Evolutionary conservation across 2,797 vertebrate species (phyloP).

Genomic region (Novumbra hubbsi): DNA sequence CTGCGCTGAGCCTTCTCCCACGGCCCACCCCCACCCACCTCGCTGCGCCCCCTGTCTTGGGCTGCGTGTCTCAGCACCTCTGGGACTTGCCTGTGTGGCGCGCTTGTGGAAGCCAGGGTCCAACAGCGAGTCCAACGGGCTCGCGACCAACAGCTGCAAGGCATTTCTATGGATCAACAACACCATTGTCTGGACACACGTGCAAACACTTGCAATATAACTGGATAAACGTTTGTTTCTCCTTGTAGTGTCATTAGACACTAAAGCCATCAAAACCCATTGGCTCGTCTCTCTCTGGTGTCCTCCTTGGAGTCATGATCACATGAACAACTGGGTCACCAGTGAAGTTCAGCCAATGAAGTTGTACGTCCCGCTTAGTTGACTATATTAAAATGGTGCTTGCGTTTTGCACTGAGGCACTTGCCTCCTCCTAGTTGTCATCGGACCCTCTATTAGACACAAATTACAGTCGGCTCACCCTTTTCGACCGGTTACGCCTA

Average conservation of each 20-base stretch:
- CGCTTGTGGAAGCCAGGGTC: conserved; percentile 70
- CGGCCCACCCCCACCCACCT: conserved; percentile 17
- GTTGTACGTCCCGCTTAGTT: too few species aligned
- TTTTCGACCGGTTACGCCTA: too few species aligned
- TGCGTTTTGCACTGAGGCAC: too few species aligned
- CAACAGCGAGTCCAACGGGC: conserved; percentile 62
- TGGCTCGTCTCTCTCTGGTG: too few species aligned
- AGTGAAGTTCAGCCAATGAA: too few species aligned
- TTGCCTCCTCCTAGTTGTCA: too few species aligned
- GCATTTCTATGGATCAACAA: conserved; percentile 1
- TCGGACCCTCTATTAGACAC: too few species aligned
- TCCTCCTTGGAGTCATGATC: too few species aligned
- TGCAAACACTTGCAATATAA: conserved; percentile 15
- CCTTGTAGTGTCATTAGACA: not conserved
- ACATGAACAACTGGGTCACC: too few species aligned
- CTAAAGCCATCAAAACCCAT: too few species aligned
- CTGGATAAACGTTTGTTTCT: conserved; percentile 11
- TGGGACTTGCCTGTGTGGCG: conserved; percentile 68
- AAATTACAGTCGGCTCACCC: too few species aligned
- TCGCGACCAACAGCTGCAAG: conserved; percentile 64
- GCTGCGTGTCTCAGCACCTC: conserved; percentile 73
- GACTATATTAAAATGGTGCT: too few species aligned
- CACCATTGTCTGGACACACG: conserved; percentile 44
- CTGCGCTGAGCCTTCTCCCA: conserved; percentile 66
- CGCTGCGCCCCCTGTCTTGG: conserved; percentile 58